Evolutionary conservation across 2,888 invertebrate genomes (phyloP), one percentile per base, ranked within the genome.

Genomic region (Anticlea derivata): DNA sequence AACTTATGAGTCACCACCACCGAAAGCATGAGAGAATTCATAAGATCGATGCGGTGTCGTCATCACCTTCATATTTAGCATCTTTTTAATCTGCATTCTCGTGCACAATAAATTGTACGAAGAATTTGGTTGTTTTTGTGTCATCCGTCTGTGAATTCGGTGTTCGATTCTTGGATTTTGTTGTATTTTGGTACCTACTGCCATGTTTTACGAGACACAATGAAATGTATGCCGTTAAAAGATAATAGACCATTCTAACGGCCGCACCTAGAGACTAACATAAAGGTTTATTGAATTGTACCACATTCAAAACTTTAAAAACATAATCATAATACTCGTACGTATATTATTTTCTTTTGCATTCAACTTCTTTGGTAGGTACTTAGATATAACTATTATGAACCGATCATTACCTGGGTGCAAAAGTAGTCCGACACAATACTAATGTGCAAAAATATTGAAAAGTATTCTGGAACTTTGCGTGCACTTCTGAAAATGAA

Each of bases 1-100:
- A 31, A 5, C 17, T 12, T 24, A 44, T 60, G 60, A 55, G 49
- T 60, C 60, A 60, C 5, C 60, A 60, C 5, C 31, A 5, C 5
- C 20, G 17, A 11, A 48, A 38, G 30, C 7, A 48, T 43, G 34
- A 35, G 37, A 29, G 46, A 29, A 54, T 58, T 58, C 60, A 40
- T 49, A 55, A 67, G 59, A 63, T 68, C 60, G 63, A 65, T 59
- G 44, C 23, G 48, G 33, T 72, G 70, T 72, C 70, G 73, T 73
- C 70, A 70, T 20, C 20, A 29, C 24, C 34, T 43, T 44, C 13
- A 44, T 29, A 35, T 17, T 24, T 26, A 24, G 11, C 22, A 23
- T 26, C 7, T 33, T 24, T 39, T 34, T 20, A 45, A 49, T 30
- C 17, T 45, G 33, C 12, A 20, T 39, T 12, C 41, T 49, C 40